These are phyloP conservation scores for Chaetogeoica ovagalla DNA, from an alignment of 2,888 invertebrate genomes.

Conservation along the genomic window DNA sequence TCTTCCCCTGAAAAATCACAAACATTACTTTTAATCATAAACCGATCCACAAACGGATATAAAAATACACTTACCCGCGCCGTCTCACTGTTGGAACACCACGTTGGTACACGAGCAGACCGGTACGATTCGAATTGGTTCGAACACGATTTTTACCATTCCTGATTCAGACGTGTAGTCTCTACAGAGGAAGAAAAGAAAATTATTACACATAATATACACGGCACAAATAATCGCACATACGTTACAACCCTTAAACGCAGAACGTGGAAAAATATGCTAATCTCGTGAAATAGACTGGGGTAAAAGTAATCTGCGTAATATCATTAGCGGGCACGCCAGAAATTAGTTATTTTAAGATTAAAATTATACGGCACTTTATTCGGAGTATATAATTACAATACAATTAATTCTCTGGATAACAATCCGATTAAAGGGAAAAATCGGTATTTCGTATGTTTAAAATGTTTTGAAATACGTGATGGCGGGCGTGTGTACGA, in stretches of 20 bases:
- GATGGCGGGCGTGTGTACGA: no score
- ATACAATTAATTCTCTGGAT: no score
- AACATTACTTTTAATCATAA: neutral
- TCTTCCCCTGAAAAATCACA: constrained; percentile 18
- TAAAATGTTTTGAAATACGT: no score
- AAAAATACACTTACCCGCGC: neutral
- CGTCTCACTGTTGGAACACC: neutral
- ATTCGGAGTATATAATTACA: no score
- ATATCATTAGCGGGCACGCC: no score
- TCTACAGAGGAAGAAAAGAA: neutral
- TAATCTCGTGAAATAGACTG: neutral
- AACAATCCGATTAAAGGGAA: no score
- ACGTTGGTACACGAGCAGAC: neutral
- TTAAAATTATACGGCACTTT: no score
- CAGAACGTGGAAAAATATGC: neutral
- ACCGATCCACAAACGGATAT: neutral
- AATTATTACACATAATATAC: neutral
- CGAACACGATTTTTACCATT: neutral
- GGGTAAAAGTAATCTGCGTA: no score
- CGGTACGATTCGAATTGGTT: neutral
- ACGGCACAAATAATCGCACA: neutral
- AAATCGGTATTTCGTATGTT: no score
- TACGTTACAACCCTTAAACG: neutral
- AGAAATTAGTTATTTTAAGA: no score
- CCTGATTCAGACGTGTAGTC: neutral